These are phyloP conservation scores for Caenorhabditis uteleia DNA, from an alignment of 2,888 invertebrate species.

Conservation along the genomic window DNA sequence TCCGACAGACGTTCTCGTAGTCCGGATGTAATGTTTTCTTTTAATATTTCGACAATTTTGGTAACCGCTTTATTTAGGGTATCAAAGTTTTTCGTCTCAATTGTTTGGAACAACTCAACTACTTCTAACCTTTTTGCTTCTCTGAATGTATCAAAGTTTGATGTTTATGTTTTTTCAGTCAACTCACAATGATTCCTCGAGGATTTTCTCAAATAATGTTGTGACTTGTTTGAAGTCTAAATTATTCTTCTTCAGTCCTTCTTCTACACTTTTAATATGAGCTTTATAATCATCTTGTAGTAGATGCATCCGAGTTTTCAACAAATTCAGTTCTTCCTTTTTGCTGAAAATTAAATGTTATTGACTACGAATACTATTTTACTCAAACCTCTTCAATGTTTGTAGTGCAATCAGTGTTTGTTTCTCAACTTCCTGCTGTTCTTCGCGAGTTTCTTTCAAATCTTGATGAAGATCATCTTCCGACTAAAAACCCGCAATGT, in stretches of 20 bases:
- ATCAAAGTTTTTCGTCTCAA: background rate
- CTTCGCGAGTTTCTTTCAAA: background rate
- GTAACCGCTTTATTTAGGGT: background rate
- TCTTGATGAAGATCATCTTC: slow-evolving; percentile 9
- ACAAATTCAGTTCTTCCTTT: slow-evolving; percentile 6
- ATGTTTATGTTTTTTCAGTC: background rate
- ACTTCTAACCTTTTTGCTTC: slow-evolving; percentile 2
- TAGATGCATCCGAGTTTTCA: slow-evolving; percentile 2
- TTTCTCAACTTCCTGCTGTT: slow-evolving; percentile 11
- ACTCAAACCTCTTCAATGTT: too few relatives aligned
- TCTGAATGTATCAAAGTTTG: slow-evolving; percentile 3
- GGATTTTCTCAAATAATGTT: slow-evolving; percentile 11
- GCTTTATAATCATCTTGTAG: slow-evolving; percentile 16
- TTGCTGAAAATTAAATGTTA: background rate
- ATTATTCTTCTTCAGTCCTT: slow-evolving; percentile 5
- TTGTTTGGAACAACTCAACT: background rate
- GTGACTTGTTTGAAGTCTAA: slow-evolving; percentile 16
- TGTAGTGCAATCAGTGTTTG: too few relatives aligned
- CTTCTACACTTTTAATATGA: slow-evolving; percentile 11
- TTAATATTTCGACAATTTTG: background rate
- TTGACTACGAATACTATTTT: too few relatives aligned
- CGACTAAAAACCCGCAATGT: slow-evolving; percentile 8
- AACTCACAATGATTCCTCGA: slow-evolving; percentile 20
- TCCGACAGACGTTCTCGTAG: background rate
- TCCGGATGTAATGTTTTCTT: background rate